phyloP scores from a whole-genome alignment of 2,113 vertebrate species.

The Xenus cinereus region DNA sequence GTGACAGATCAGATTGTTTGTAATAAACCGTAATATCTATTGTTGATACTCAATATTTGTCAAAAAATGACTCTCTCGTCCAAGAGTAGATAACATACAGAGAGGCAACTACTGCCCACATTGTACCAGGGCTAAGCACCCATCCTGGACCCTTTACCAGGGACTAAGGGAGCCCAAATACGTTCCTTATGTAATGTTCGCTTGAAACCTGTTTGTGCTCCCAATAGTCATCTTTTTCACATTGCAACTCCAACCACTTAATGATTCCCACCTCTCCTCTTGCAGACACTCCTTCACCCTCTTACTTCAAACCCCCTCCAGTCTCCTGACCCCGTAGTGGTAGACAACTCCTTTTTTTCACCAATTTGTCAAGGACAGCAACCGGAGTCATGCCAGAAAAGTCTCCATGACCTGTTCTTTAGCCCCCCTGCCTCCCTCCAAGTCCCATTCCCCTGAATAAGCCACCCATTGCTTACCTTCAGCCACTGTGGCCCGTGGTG shows the following conservation, averaged over 20 bases:
- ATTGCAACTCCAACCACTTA: neutral
- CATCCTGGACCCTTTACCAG: neutral
- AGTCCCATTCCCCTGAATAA: neutral
- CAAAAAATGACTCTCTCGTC: neutral
- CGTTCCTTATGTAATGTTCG: neutral
- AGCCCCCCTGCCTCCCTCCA: neutral
- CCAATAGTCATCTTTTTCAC: neutral
- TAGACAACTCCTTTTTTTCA: neutral
- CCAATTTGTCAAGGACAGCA: neutral
- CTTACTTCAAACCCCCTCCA: neutral
- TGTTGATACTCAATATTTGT: neutral
- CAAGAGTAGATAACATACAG: neutral
- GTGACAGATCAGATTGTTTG: neutral
- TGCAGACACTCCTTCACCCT: neutral
- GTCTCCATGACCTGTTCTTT: neutral
- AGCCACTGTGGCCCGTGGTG: neutral
- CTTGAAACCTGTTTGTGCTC: neutral
- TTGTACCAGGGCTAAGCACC: neutral
- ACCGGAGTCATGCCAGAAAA: neutral
- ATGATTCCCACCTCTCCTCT: neutral
- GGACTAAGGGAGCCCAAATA: neutral
- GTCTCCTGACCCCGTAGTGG: neutral
- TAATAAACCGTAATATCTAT: neutral
- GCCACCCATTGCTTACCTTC: slow-evolving; percentile 30
- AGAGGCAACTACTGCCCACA: neutral